These are phyloP conservation scores for Delphinapterus leucas DNA, from an alignment of 2,113 vertebrate genomes.

Conservation along the genomic window DNA sequence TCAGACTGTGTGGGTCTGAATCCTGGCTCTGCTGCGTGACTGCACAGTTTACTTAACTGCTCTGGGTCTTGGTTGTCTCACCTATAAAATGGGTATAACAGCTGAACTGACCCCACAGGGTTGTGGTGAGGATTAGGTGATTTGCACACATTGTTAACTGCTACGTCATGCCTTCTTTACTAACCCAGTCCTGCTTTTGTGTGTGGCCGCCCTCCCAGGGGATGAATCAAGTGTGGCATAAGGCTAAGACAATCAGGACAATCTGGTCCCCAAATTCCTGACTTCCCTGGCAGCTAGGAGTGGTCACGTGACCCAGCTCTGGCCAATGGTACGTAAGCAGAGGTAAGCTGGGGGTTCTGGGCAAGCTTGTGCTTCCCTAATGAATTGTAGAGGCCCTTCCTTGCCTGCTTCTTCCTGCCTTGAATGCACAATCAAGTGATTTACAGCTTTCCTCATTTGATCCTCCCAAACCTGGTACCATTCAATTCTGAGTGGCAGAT, in stretches of 20 bases:
- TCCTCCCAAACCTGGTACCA: background rate
- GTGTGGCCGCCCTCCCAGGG: background rate
- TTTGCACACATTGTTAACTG: background rate
- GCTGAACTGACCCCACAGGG: fast-evolving
- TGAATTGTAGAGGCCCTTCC: background rate
- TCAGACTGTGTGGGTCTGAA: background rate
- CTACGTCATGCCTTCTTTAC: background rate
- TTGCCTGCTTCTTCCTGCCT: background rate
- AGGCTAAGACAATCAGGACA: background rate
- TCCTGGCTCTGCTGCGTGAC: background rate
- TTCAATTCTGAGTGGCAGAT: background rate
- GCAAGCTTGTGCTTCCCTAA: background rate
- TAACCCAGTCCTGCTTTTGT: background rate
- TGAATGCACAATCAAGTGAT: background rate
- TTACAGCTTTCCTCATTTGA: background rate
- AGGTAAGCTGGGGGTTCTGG: background rate
- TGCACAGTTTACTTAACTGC: fast-evolving
- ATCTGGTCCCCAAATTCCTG: background rate
- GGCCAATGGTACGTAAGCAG: background rate
- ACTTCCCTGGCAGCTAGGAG: background rate
- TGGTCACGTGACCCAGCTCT: background rate
- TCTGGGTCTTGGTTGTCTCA: background rate
- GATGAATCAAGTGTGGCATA: background rate
- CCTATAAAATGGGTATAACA: background rate
- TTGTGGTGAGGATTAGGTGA: background rate